Evolutionary conservation across 2,888 invertebrate species (phyloP).

Genomic region (Rhagium mordax): DNA sequence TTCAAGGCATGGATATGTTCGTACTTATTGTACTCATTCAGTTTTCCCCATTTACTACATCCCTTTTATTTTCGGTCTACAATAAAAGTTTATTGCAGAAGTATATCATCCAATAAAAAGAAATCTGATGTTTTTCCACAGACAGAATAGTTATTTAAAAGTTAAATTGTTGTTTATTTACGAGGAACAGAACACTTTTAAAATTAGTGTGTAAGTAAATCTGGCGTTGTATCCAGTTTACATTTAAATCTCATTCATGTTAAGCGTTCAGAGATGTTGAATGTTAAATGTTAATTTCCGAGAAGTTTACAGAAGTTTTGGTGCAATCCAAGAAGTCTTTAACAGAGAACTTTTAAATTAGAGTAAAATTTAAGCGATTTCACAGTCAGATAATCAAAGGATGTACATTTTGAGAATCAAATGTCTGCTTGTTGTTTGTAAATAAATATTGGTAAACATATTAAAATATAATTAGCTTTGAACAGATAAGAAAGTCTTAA

Average conservation of each 20-base stretch:
- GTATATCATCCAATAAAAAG: neutral
- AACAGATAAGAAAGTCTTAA: neutral
- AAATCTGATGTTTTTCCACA: neutral
- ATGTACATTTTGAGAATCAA: neutral
- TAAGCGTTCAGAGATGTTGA: conserved; percentile 6
- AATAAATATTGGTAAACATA: neutral
- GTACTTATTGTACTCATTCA: too few relatives aligned
- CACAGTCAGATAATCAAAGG: neutral
- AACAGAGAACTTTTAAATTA: neutral
- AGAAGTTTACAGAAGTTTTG: conserved; percentile 18
- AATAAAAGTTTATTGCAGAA: too few relatives aligned
- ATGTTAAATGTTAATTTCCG: conserved; percentile 10
- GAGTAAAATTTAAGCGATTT: neutral
- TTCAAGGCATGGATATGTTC: too few relatives aligned
- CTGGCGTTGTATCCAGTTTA: neutral
- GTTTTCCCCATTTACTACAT: too few relatives aligned
- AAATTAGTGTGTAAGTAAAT: conserved; percentile 5
- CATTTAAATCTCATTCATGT: conserved; percentile 13
- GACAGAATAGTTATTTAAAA: neutral
- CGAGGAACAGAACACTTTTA: neutral
- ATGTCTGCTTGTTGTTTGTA: neutral
- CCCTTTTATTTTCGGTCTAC: too few relatives aligned
- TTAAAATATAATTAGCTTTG: neutral
- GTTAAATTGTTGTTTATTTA: conserved; percentile 7
- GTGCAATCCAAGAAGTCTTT: neutral